Base-by-base conservation (phyloP, 2,113 vertebrate species). In the Orthochromis malagaraziensis region DNA sequence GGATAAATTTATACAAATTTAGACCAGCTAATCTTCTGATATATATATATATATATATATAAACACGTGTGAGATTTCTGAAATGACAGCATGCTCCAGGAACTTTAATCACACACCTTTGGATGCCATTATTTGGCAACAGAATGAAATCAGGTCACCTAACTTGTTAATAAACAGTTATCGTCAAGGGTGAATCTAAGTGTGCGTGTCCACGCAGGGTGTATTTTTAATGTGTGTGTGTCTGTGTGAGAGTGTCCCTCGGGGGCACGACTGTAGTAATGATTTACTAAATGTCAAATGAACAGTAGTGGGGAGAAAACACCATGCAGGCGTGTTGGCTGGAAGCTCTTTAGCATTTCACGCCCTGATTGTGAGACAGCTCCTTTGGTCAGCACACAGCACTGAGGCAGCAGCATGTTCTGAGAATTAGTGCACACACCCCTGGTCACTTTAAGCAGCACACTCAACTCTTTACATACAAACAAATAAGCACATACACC, bases 281-380 rank as follows among this genome's bases (percentile, higher is more conserved):
- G 92, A 96, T 95, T 96, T 95, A 91, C 91, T 96, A 95, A 96
- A 96, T 96, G 95, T 96, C 96, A 96, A 94, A 94, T 95, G 94
- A 94, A 94, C 94, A 95, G 92, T 92, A 91, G 90, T 93, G 89
- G 91, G 86, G 90, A 94, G 91, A 89, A 96, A 95, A 96, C 92
- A 95, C 93, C 92, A 94, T 82, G 81, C 87, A 93, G 93, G 85
- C 92, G 73, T 87, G 80, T 92, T 96, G 87, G 93, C 96, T 96
- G 87, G 93, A 89, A 96, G 95, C 92, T 95, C 92, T 95, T 94
- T 91, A 95, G 92, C 91, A 95, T 96, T 97, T 96, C 95, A 96
- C 92, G 96, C 95, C 96, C 96, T 96, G 95, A 96, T 96, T 96
- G 93, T 95, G 93, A 91, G 90, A 92, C 63, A 84, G 86, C 90